Evolutionary conservation across 2,797 vertebrate species (phyloP), one percentile per base, ranked within the genome.

Genomic region (Melopsittacus undulatus): DNA sequence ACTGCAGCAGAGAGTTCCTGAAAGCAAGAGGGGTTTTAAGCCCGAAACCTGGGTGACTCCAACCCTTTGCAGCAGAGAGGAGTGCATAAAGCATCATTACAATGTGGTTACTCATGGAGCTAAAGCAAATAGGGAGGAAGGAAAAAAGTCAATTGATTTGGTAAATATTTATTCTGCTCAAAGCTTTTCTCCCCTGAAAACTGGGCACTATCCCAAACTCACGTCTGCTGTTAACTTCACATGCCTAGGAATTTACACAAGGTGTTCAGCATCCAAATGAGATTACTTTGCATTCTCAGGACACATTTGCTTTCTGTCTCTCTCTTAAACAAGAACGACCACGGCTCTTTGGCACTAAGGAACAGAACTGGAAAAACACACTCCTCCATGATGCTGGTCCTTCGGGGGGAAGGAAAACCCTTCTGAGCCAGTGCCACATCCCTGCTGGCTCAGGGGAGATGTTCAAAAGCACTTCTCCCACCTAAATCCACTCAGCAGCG

Each of bases 81-180:
- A 83, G 64, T 38, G 78, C 36, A 27, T 38, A 75, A 92, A 61
- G 32, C 62, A 45, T 87, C 76, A 59, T 70, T 83, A 81, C 74
- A 77, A 8, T 7, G 61, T 63, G 68, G 74, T 87, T 90, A 73
- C 40, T 91, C 56, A 49, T 3, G 34, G 61, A 94, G 52, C 30
- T 75, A 84, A 91, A 84, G 90, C 89, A 96, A 92, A 85, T 3
- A 87, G 34, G 42, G 72, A 89, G 52, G 85, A 87, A 87, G 51
- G 78, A 63, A 89, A 83, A 79, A 92, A 94, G 73, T 92, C 83
- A 84, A 82, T 93, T 92, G 86, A 87, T 90, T 87, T 40, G 32
- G 83, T 95, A 95, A 97, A 95, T 95, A 95, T 96, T 96, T 95
- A 92, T 87, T 89, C 89, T 95, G 90, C 86, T 76, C 88, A 80